phyloP scores from a whole-genome alignment of 2,113 vertebrate genomes.

The Actenoides hombroni region DNA sequence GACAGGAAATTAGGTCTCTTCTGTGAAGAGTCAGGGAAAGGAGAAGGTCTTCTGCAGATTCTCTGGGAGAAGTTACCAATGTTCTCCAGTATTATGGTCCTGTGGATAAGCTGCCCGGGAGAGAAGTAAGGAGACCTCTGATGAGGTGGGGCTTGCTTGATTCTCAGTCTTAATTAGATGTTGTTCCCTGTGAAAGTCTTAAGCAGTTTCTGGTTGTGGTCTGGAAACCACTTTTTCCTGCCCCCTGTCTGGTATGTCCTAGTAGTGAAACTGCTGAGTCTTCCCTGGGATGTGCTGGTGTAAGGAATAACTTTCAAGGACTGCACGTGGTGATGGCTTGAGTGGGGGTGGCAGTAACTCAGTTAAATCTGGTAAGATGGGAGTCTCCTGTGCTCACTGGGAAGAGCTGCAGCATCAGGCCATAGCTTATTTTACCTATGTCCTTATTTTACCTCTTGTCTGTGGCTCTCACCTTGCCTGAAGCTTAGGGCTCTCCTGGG shows the following conservation, averaged over 20 bases:
- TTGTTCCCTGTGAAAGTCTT: not conserved
- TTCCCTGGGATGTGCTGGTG: not conserved
- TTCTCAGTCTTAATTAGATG: not conserved
- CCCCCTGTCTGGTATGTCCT: not conserved
- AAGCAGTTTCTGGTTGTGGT: not conserved
- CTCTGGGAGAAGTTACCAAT: too few relatives aligned
- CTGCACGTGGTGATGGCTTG: not conserved
- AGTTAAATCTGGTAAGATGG: too few relatives aligned
- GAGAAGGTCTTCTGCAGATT: not conserved
- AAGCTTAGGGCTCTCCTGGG: not conserved
- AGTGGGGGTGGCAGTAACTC: not conserved
- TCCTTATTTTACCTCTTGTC: not conserved
- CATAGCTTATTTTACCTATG: not conserved
- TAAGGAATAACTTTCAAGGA: not conserved
- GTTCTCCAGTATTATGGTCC: accelerated
- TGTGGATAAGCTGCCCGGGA: not conserved
- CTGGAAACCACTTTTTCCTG: not conserved
- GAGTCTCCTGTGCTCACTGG: not conserved
- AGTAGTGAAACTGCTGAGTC: not conserved
- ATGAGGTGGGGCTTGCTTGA: not conserved
- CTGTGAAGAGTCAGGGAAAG: not conserved
- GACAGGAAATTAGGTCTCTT: not conserved
- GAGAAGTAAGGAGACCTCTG: not conserved
- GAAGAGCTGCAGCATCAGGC: not conserved
- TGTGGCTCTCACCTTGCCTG: not conserved